Conservation (phyloP, 2,888 invertebrate genomes). For the Scaptodrosophila latifasciaeformis region DNA sequence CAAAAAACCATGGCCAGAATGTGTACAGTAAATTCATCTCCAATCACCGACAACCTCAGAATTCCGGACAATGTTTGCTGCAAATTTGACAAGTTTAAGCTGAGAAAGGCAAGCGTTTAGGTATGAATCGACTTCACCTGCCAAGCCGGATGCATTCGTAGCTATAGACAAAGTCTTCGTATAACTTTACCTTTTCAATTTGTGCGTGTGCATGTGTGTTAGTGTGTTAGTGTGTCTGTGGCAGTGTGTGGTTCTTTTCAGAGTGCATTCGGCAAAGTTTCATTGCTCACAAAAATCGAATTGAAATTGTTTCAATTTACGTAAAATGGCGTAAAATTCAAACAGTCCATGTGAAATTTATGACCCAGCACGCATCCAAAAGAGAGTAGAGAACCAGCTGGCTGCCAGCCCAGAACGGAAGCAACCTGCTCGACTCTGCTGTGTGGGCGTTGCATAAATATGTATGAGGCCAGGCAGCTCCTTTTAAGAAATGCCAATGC, state of each 20-base stretch:
- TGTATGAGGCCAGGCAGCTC: conserved; percentile 35
- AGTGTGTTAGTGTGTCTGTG: no score
- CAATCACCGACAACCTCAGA: no score
- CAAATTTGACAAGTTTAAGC: no score
- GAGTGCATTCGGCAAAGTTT: neutral
- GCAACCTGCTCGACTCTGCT: conserved; percentile 15
- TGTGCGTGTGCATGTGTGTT: no score
- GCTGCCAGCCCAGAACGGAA: conserved; percentile 35
- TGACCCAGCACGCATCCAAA: conserved; percentile 17
- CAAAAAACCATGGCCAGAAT: conserved; percentile 14
- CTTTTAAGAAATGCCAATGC: conserved; percentile 38
- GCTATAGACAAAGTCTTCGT: no score
- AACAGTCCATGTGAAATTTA: conserved; percentile 38
- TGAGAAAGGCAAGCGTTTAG: no score
- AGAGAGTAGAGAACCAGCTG: conserved; percentile 1
- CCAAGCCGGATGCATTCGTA: no score
- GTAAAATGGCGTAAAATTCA: conserved; percentile 44
- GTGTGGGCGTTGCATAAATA: conserved; percentile 30
- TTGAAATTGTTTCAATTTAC: conserved; percentile 64
- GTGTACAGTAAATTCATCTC: no score
- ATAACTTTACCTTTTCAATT: no score
- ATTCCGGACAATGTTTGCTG: no score
- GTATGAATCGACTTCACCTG: no score
- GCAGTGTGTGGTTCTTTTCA: neutral
- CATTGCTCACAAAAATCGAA: conserved; percentile 42